Evolutionary conservation across 1,140 invertebrate species (phyloP), one percentile per base, ranked within the genome.

Genomic region (Heliconius congener): DNA sequence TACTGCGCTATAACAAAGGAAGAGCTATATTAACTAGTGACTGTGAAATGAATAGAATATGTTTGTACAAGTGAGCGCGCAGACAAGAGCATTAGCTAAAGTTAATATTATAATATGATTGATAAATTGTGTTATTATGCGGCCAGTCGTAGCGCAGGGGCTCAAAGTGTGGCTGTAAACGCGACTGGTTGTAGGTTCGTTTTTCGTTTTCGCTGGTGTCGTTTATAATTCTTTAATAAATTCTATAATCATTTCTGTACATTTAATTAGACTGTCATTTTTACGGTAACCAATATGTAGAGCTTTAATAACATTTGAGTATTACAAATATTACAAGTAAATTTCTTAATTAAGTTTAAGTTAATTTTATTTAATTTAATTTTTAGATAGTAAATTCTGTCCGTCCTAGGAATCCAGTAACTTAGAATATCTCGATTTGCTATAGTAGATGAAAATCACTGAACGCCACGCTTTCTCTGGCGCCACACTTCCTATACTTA

Each of bases 381-480:
- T 34, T 34, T 60, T 42, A 52, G 37, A 79, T 72, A 39, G 46
- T 73, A 75, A 75, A 30, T 46, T 23, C 52, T 76, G 16, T 60
- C 30, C 72, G 73, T 75, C 30, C 50, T 66, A 76, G 23, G 73
- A 79, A 79, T 72, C 73, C 78, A 79, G 76, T 76, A 79, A 72
- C 74, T n/a, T 79, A 79, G 50, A 79, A 79, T 76, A 76, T 71
- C 78, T 75, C 60, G 75, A 71, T 79, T 79, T 72, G 74, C 66
- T 76, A 52, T 76, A 75, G 74, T 74, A 74, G 74, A 75, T 60
- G 81, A 71, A 55, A 76, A 78, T 79, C 77, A 78, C 74, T 27
- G 13, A 79, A 74, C 27, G 74, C 77, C 77, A 82, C 77, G 77
- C 81, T 77, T 82, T 42, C 79, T 77, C 75, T 77, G 81, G 81